phyloP scores from a whole-genome alignment of 2,888 invertebrate species.

The Clunio marinus region DNA sequence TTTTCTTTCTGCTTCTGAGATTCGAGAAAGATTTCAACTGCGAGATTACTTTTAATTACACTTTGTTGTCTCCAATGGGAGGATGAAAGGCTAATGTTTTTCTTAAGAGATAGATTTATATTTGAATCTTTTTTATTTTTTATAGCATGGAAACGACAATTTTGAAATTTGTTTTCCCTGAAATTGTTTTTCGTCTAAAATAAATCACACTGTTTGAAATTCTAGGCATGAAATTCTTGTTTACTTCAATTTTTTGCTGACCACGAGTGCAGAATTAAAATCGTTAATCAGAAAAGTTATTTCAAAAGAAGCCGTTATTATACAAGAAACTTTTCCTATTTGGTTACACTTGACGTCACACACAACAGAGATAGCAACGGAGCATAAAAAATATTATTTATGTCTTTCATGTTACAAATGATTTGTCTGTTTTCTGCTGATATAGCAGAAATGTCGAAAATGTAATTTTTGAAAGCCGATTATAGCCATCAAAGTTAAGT shows the following conservation, averaged over 20 bases:
- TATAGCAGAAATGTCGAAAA: constrained; percentile 19
- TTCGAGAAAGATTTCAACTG: background rate
- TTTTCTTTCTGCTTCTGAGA: background rate
- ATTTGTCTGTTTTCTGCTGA: constrained; percentile 34
- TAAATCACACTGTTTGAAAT: too few relatives aligned
- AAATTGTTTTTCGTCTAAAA: too few relatives aligned
- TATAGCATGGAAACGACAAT: background rate
- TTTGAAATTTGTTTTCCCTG: too few relatives aligned
- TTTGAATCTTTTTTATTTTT: background rate
- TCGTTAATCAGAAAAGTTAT: too few relatives aligned
- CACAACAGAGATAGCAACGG: background rate
- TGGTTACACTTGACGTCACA: background rate
- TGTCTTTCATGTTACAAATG: constrained; percentile 25
- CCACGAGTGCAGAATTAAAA: background rate
- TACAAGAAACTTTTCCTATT: too few relatives aligned
- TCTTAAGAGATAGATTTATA: background rate
- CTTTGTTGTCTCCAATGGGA: constrained; percentile 23
- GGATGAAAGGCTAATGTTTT: constrained; percentile 10
- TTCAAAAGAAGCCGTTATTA: too few relatives aligned
- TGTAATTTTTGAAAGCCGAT: constrained; percentile 35
- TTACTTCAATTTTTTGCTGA: constrained; percentile 1
- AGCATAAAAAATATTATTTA: background rate
- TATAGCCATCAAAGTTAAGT: constrained; percentile 34
- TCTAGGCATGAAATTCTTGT: too few relatives aligned
- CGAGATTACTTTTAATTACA: constrained; percentile 37